A percentile compares a stretch with the other conserved stretches of the same genome.
phyloP scores from a whole-genome alignment of 2,113 vertebrate species.

The Orientallactaga bullata region DNA sequence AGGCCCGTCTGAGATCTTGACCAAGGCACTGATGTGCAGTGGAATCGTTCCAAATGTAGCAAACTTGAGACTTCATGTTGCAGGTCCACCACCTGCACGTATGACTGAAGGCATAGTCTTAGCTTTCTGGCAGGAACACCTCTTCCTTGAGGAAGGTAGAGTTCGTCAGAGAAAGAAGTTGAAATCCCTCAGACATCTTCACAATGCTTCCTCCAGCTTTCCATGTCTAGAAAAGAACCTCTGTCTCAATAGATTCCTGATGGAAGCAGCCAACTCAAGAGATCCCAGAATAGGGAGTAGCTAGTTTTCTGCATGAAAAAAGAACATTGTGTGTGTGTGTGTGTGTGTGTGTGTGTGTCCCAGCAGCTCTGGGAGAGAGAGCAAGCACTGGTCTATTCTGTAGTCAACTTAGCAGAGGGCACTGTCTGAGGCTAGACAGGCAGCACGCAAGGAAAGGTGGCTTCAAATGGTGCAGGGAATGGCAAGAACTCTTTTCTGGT shows the following conservation, averaged over 20 bases:
- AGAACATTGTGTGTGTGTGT: too few species aligned
- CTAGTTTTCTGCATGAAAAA: too few species aligned
- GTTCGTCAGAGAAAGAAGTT: background rate
- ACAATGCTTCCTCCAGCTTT: background rate
- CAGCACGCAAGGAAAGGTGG: fast-evolving
- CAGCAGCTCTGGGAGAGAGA: background rate
- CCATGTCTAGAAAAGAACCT: background rate
- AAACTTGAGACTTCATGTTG: background rate
- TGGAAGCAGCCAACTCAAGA: background rate
- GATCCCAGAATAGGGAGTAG: background rate
- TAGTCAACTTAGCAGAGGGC: background rate
- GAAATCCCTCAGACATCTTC: background rate
- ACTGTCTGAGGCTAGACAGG: background rate
- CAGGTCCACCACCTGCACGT: fast-evolving
- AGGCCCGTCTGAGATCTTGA: background rate
- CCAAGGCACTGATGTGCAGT: background rate
- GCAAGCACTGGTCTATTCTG: fast-evolving
- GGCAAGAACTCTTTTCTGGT: background rate
- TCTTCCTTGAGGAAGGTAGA: fast-evolving
- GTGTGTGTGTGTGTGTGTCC: too few species aligned
- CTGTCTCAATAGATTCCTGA: too few species aligned
- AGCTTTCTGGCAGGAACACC: background rate
- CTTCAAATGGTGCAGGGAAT: background rate
- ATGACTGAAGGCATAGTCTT: background rate
- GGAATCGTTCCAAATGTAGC: background rate